Conservation (phyloP, 2,888 invertebrate species). For the Tribolium freemani region DNA sequence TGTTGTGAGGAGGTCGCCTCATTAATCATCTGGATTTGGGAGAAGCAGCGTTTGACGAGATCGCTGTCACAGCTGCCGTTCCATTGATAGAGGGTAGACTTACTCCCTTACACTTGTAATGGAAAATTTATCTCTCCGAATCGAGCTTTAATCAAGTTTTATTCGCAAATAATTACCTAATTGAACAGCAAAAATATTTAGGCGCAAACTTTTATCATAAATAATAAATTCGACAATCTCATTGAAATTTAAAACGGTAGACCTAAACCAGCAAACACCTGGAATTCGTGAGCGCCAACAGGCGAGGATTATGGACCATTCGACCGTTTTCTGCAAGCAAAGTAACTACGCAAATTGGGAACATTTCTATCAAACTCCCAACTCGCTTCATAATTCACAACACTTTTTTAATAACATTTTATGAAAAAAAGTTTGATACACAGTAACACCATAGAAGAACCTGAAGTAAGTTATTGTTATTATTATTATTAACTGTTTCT, state of each 20-base stretch:
- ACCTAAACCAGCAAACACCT: conserved; percentile 13
- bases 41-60: conserved; percentile 15
- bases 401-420: background rate
- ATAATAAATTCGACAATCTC: conserved; percentile 26
- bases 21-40: conserved; percentile 25
- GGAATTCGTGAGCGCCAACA: conserved; percentile 19
- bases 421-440: background rate
- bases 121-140: conserved; percentile 3
- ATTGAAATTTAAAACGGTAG: conserved; percentile 23
- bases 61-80: conserved; percentile 7
- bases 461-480: no score
- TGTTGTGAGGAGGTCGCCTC: background rate
- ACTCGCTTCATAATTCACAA: background rate
- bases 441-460: no score
- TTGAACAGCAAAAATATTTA: background rate
- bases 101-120: conserved; percentile 7
- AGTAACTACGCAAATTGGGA: background rate
- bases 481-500: no score
- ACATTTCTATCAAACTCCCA: no score
- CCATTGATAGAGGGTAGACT: conserved; percentile 10
- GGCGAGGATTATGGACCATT: conserved; percentile 3
- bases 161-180: conserved; percentile 14
- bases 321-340: background rate
- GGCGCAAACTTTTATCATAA: conserved; percentile 10
- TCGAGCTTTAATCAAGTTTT: conserved; percentile 6